These are phyloP conservation scores for Druon quercuslanigerum DNA, from an alignment of 1,140 invertebrate species.

Conservation along the genomic window DNA sequence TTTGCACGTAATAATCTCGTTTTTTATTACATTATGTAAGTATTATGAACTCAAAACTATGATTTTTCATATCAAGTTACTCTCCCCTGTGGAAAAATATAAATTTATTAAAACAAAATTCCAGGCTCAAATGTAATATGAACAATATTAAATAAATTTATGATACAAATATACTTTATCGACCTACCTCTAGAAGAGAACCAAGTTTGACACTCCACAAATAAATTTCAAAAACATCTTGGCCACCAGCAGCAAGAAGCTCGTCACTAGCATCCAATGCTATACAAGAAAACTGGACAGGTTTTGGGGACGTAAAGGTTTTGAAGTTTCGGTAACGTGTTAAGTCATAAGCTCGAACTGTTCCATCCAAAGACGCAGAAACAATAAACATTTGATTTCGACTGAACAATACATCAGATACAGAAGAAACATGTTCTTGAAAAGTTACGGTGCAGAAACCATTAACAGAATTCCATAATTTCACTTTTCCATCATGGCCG, in stretches of 20 bases:
- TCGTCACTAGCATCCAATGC: conserved; percentile 92
- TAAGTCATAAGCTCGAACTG: conserved; percentile 95
- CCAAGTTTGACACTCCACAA: conserved; percentile 97
- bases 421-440: conserved; percentile 88
- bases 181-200: conserved; percentile 86
- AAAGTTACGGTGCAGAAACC: conserved; percentile 98
- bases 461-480: conserved; percentile 93
- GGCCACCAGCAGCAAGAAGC: conserved; percentile 93
- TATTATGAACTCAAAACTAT: too few species aligned
- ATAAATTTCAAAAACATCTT: conserved; percentile 96
- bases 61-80: too few species aligned
- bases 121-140: too few species aligned
- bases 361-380: conserved; percentile 95
- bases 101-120: background rate
- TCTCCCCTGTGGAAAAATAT: too few species aligned
- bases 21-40: too few species aligned
- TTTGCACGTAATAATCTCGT: too few species aligned
- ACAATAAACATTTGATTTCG: conserved; percentile 94
- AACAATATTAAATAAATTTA: background rate
- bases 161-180: background rate
- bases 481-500: conserved; percentile 96
- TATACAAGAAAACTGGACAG: conserved; percentile 95
- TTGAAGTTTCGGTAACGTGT: conserved; percentile 97
- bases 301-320: conserved; percentile 92
- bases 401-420: conserved; percentile 90